Evolutionary conservation across 2,888 invertebrate species (phyloP).

Genomic region (Eupsilia transversa): DNA sequence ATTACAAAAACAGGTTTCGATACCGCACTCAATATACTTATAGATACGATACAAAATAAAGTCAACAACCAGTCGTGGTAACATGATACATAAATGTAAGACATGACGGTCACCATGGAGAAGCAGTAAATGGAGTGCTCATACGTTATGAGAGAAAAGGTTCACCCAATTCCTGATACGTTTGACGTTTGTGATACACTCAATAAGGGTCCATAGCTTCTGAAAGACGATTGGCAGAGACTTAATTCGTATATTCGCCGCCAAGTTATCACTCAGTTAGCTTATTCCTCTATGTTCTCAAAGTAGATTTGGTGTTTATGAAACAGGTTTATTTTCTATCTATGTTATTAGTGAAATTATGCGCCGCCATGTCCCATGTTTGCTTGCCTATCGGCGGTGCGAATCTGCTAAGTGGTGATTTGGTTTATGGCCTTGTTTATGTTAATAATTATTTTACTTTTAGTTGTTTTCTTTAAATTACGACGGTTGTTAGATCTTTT

Average conservation of each 20-base stretch:
- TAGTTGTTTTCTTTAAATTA: not conserved
- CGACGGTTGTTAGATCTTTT: constrained; percentile 13
- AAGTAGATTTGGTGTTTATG: constrained; percentile 30
- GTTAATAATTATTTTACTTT: constrained; percentile 18
- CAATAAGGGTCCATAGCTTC: not conserved
- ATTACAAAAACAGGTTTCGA: constrained; percentile 40
- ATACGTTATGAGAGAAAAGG: not conserved
- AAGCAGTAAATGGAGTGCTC: constrained; percentile 5
- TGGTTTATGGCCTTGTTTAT: constrained; percentile 34
- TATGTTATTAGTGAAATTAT: constrained; percentile 56
- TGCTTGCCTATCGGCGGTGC: constrained; percentile 24
- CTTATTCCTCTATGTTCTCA: constrained; percentile 2
- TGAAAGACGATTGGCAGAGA: not conserved
- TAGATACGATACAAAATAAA: constrained; percentile 29
- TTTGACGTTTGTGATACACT: not conserved
- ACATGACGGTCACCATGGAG: not conserved
- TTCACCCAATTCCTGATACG: not conserved
- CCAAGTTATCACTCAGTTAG: constrained; percentile 14
- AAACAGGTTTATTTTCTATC: constrained; percentile 52
- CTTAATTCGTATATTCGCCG: not conserved
- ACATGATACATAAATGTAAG: constrained; percentile 18
- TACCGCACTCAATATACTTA: constrained; percentile 9
- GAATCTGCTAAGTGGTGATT: constrained; percentile 45
- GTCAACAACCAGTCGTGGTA: constrained; percentile 6
- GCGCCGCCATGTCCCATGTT: constrained; percentile 36